phyloP scores from a whole-genome alignment of 1,140 invertebrate genomes.

The Magallana gigas region DNA sequence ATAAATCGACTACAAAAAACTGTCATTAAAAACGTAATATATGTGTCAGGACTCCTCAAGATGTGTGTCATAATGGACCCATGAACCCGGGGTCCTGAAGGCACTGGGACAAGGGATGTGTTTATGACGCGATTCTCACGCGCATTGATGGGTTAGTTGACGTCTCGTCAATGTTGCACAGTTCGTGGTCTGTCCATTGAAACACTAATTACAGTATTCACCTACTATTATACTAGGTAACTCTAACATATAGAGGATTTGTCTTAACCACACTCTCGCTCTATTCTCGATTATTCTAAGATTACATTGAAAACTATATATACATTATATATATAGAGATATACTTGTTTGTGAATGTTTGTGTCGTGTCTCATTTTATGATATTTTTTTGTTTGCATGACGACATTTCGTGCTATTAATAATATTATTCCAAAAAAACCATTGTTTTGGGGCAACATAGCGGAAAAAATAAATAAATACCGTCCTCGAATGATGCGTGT shows the following conservation, averaged over 20 bases:
- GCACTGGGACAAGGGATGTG: neutral
- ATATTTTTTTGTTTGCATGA: neutral
- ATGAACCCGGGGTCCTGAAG: neutral
- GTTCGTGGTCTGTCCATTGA: no score
- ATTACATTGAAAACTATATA: no score
- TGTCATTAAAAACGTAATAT: neutral
- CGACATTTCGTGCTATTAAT: neutral
- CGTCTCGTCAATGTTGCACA: neutral
- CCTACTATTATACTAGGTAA: no score
- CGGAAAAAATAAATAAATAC: neutral
- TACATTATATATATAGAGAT: no score
- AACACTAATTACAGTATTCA: no score
- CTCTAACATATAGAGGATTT: no score
- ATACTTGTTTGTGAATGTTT: no score
- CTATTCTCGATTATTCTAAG: no score
- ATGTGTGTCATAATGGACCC: neutral
- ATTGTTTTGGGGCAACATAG: neutral
- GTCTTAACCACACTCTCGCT: no score
- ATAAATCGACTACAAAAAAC: no score
- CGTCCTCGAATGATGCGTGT: no score
- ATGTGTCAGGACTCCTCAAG: neutral
- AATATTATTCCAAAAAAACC: neutral
- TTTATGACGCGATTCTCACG: neutral
- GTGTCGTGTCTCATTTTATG: no score
- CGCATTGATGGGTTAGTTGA: neutral